These are phyloP conservation scores for Macroglossus sobrinus DNA, from an alignment of 2,113 vertebrate genomes.

Conservation along the genomic window DNA sequence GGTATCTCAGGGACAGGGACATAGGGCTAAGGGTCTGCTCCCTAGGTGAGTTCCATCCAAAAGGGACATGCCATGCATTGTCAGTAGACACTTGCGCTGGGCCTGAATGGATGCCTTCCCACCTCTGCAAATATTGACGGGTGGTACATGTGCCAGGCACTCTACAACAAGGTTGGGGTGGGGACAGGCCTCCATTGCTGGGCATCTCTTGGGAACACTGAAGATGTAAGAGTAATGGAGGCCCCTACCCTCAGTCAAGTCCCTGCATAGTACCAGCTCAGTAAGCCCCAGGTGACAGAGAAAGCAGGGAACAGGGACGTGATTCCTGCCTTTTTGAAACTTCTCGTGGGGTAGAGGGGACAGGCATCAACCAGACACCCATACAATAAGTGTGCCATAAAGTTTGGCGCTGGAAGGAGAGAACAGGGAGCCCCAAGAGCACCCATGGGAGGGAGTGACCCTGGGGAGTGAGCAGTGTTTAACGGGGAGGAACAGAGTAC, in stretches of 20 bases:
- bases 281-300: neutral
- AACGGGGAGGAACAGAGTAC: neutral
- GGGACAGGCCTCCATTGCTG: neutral
- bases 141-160: rapidly evolving
- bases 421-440: neutral
- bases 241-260: neutral
- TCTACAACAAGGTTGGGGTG: neutral
- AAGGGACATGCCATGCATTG: neutral
- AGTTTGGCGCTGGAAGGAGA: neutral
- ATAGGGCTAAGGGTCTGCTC: neutral
- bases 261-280: neutral
- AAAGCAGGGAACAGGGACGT: neutral
- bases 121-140: neutral
- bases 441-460: neutral
- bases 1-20: neutral
- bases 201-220: neutral
- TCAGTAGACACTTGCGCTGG: neutral
- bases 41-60: neutral
- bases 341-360: neutral
- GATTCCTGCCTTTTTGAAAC: neutral
- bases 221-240: neutral
- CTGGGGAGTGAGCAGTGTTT: neutral
- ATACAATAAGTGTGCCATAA: neutral
- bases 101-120: neutral
- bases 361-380: neutral